These are phyloP conservation scores for Dysmachus trigonus DNA, from an alignment of 2,888 invertebrate genomes.

Conservation along the genomic window DNA sequence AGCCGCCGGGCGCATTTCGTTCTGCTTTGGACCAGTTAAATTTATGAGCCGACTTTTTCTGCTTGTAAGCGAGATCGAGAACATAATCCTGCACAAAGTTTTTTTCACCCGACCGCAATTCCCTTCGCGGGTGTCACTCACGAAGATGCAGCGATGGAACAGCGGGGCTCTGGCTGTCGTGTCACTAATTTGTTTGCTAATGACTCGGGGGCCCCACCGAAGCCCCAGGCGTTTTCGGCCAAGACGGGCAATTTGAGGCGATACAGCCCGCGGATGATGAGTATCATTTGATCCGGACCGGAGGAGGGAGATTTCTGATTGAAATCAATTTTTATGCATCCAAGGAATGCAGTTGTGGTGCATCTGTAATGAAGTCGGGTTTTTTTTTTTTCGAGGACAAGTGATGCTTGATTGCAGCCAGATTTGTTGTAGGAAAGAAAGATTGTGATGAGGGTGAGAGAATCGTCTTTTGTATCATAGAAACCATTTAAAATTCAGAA, in stretches of 20 bases:
- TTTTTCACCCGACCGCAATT: neutral
- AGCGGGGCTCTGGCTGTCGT: neutral
- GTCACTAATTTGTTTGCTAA: constrained; percentile 38
- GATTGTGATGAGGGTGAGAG: neutral
- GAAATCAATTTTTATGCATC: constrained; percentile 26
- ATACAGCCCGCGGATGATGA: neutral
- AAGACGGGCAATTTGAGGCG: neutral
- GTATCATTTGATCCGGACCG: neutral
- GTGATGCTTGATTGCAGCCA: constrained; percentile 12
- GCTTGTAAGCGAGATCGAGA: constrained; percentile 22
- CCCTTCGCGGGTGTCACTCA: neutral
- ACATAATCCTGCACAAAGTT: constrained; percentile 19
- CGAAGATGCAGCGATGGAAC: neutral
- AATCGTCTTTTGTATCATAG: neutral
- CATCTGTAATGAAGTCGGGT: neutral
- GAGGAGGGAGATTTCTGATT: neutral
- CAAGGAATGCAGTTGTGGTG: constrained; percentile 8
- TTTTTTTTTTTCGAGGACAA: constrained; percentile 2
- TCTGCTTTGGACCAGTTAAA: neutral
- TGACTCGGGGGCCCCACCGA: neutral
- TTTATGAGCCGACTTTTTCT: constrained; percentile 20
- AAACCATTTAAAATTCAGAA: neutral
- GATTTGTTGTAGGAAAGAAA: neutral
- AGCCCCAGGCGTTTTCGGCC: neutral
- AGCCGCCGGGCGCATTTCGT: constrained; percentile 1